phyloP scores from a whole-genome alignment of 1,140 invertebrate genomes.

The Elymnias hypermnestra region DNA sequence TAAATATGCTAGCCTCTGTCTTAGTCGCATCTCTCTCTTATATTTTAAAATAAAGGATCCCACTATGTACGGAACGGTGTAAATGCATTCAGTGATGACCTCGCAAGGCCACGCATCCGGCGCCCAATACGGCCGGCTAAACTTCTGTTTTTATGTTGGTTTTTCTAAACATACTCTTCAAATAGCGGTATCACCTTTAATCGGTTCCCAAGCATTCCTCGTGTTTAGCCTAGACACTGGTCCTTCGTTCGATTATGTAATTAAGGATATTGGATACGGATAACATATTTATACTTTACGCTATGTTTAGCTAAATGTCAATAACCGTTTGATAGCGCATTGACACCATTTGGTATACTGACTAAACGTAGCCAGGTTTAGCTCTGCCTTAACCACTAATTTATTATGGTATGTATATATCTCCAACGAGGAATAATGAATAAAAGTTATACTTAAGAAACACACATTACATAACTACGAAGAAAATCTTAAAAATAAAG shows the following conservation, averaged over 20 bases:
- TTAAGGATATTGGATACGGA: neutral
- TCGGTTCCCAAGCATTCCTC: constrained; percentile 1
- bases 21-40: constrained; percentile 19
- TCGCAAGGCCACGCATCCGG: constrained; percentile 50
- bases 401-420: too few species aligned
- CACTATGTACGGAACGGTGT: constrained; percentile 26
- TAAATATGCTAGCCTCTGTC: too few species aligned
- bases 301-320: neutral
- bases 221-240: neutral
- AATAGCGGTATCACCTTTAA: constrained; percentile 26
- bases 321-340: too few species aligned
- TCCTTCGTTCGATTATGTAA: neutral
- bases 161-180: constrained; percentile 27
- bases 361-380: too few species aligned
- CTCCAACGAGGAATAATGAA: too few species aligned
- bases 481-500: too few species aligned
- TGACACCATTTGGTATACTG: too few species aligned
- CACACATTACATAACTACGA: too few species aligned
- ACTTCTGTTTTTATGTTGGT: constrained; percentile 19
- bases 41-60: neutral
- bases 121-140: constrained; percentile 31
- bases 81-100: constrained; percentile 26
- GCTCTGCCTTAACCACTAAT: too few species aligned
- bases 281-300: neutral
- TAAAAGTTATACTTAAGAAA: too few species aligned